Conservation (phyloP, 2,888 invertebrate genomes). For the Eucriotettix oculatus region DNA sequence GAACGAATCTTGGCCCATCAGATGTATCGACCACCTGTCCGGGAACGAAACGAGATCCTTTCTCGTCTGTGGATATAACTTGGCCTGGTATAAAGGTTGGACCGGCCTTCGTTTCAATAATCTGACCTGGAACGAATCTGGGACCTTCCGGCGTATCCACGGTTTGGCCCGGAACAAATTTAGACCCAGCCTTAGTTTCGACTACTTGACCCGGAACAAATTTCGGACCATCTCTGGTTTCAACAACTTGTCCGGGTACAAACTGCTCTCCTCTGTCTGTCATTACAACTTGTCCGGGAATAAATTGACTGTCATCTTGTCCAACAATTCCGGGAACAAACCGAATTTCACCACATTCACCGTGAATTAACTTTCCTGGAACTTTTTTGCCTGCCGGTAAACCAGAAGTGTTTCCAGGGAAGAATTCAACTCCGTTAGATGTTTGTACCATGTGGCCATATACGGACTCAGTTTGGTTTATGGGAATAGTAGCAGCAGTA, state of each 20-base stretch:
- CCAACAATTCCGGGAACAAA: conserved; percentile 55
- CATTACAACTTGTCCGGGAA: conserved; percentile 50
- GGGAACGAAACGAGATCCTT: conserved; percentile 41
- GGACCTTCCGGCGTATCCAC: conserved; percentile 52
- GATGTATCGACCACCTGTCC: conserved; percentile 57
- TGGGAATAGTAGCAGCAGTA: conserved; percentile 32
- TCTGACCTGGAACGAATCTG: conserved; percentile 62
- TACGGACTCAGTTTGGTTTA: conserved; percentile 28
- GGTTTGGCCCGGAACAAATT: conserved; percentile 56
- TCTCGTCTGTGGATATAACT: conserved; percentile 46
- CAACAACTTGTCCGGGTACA: conserved; percentile 55
- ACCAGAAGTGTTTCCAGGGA: conserved; percentile 32
- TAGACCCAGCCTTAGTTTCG: conserved; percentile 44
- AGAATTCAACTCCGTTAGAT: conserved; percentile 45
- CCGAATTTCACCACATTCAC: conserved; percentile 39
- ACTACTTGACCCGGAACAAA: conserved; percentile 67
- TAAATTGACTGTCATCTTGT: conserved; percentile 41
- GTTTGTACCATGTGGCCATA: conserved; percentile 53
- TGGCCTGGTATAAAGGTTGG: conserved; percentile 65
- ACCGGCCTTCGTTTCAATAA: conserved; percentile 55
- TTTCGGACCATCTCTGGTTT: conserved; percentile 47
- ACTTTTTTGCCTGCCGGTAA: conserved; percentile 42
- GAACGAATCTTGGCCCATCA: conserved; percentile 46
- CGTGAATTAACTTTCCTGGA: conserved; percentile 40
- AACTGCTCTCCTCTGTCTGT: conserved; percentile 54